Evolutionary conservation across 2,113 vertebrate genomes (phyloP), one percentile per base, ranked within the genome.

Genomic region (Lutjanus erythropterus): DNA sequence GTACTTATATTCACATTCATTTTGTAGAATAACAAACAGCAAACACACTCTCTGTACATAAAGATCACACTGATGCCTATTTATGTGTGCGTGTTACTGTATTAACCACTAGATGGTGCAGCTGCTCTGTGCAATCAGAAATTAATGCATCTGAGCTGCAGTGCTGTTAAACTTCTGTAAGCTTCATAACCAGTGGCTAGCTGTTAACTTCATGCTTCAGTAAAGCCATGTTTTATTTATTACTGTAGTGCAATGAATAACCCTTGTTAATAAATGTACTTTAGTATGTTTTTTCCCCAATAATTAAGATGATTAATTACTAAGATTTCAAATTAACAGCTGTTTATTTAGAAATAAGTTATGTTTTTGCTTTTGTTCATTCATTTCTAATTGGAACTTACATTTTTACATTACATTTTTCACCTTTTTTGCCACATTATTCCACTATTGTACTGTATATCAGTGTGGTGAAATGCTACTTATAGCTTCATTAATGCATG

Each of bases 101-200:
- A 7, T 37, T 5, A 14, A 42, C 76, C 83, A 88, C 59, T 19
- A 94, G 88, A 85, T 93, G 87, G 87, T 8, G 76, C 44, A 62
- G 49, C 62, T 85, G 71, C 18, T 76, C 74, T 66, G 35, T 68
- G 18, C 27, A 62, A 42, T 25, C 6, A 31, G n/a, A 2, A 14
- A 3, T 8, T 19, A 9, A 64, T 21, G 1, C 3, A 16, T n/a
- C 25, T 27, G 37, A 25, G 14, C 21, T 23, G 27, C 53, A n/a
- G 23, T 50, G 2, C 6, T 58, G 2, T 55, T 0, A 46, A 21
- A 39, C 27, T n/a, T n/a, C 10, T 52, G 2, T 7, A 0, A 27
- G 18, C 21, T 15, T 10, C 10, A 9, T 2, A 31, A 56, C n/a
- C n/a, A n/a, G n/a, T n/a, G n/a, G n/a, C n/a, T 6, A 56, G 16